phyloP scores from a whole-genome alignment of 2,797 vertebrate species.

The Chloroceryle amazona region DNA sequence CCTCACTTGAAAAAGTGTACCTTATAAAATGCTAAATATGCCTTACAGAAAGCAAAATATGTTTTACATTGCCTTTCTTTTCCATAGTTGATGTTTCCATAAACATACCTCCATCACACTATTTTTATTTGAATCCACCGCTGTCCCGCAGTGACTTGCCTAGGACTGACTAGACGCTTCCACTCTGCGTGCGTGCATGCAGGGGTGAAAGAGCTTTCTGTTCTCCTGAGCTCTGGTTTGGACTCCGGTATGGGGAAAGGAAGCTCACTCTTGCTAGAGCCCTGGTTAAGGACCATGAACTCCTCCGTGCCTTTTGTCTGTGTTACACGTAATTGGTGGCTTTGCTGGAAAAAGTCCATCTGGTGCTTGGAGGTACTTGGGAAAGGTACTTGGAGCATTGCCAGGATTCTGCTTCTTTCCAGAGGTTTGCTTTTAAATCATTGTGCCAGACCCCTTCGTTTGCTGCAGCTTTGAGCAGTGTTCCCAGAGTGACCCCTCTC shows the following conservation, averaged over 20 bases:
- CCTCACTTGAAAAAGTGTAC: conserved; percentile 35
- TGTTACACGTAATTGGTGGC: not conserved
- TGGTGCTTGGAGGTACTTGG: not conserved
- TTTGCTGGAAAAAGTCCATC: conserved; percentile 52
- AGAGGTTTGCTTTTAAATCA: conserved; percentile 43
- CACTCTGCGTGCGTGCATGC: rapidly evolving
- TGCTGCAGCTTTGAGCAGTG: not conserved
- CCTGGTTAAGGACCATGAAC: not conserved
- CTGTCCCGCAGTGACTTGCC: conserved; percentile 11
- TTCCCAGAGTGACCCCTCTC: conserved; percentile 17
- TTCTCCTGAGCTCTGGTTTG: conserved; percentile 16
- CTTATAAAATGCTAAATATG: conserved; percentile 46
- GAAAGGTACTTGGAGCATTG: not conserved
- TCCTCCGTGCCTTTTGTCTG: conserved; percentile 51
- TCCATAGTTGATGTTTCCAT: conserved; percentile 59
- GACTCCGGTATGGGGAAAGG: not conserved
- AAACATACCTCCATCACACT: conserved; percentile 45
- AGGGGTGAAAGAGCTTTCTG: conserved; percentile 61
- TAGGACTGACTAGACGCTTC: not conserved
- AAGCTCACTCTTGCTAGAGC: not conserved
- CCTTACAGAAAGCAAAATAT: conserved; percentile 40
- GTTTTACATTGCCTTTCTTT: conserved; percentile 54
- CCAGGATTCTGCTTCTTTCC: conserved; percentile 46
- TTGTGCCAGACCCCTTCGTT: not conserved
- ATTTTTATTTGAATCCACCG: conserved; percentile 45